phyloP scores from a whole-genome alignment of 30 jellyfish, hydroid and myxozoan genomes.

The Aurelia aurita region DNA sequence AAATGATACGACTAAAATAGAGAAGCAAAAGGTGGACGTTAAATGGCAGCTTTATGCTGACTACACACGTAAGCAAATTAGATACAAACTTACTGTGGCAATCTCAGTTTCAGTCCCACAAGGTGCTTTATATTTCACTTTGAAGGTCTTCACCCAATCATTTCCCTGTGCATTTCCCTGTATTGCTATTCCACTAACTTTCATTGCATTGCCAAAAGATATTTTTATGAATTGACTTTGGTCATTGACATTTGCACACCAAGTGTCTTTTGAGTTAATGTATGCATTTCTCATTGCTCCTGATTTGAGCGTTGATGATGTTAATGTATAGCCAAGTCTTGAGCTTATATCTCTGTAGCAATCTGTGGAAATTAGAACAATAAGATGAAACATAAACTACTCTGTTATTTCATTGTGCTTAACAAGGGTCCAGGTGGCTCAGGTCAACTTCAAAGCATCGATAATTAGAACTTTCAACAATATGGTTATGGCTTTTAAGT shows the following conservation, averaged over 20 bases:
- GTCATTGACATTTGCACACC: neutral
- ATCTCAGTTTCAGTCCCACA: constrained; percentile 21
- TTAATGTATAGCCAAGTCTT: neutral
- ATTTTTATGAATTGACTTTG: neutral
- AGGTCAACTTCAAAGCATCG: too few species aligned
- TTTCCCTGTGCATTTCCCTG: neutral
- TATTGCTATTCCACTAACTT: neutral
- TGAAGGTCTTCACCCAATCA: constrained; percentile 7
- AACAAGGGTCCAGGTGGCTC: too few species aligned
- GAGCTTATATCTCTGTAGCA: neutral
- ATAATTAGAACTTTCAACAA: too few species aligned
- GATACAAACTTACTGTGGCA: neutral
- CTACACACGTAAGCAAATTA: too few species aligned
- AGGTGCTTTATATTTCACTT: constrained; percentile 8
- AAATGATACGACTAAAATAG: too few species aligned
- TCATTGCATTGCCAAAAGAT: neutral
- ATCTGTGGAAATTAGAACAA: neutral
- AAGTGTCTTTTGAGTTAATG: neutral
- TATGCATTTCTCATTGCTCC: neutral
- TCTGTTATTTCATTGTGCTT: neutral
- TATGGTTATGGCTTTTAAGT: too few species aligned
- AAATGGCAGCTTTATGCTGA: too few species aligned
- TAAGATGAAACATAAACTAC: neutral
- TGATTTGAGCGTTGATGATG: constrained; percentile 18
- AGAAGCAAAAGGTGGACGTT: too few species aligned